Evolutionary conservation across 2,888 invertebrate species (phyloP).

Genomic region (Erannis defoliaria): DNA sequence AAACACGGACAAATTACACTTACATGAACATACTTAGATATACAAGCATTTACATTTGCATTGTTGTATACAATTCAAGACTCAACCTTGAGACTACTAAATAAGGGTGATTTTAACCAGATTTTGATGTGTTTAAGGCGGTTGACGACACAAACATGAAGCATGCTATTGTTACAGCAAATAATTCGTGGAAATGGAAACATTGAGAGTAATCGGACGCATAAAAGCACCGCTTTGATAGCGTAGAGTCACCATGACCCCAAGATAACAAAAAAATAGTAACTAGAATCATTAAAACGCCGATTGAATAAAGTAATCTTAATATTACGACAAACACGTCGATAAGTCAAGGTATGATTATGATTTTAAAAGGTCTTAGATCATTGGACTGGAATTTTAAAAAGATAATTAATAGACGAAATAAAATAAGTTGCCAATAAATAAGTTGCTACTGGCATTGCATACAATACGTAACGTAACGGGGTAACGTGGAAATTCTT

Average conservation of each 20-base stretch:
- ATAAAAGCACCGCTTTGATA: constrained; percentile 71
- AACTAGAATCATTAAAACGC: constrained; percentile 4
- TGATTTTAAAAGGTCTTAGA: background rate
- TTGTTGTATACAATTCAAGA: constrained; percentile 41
- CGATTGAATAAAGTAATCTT: background rate
- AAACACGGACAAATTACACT: constrained; percentile 43
- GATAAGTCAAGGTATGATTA: background rate
- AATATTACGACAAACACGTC: background rate
- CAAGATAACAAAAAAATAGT: constrained; percentile 50
- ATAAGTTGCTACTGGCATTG: too few species aligned
- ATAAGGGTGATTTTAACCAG: constrained; percentile 40
- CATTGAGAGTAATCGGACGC: constrained; percentile 76
- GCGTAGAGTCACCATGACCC: constrained; percentile 57
- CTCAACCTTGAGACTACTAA: constrained; percentile 48
- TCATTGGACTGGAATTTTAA: too few species aligned
- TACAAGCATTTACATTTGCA: constrained; percentile 40
- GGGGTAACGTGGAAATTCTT: too few species aligned
- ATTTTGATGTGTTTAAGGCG: constrained; percentile 41
- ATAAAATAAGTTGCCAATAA: too few species aligned
- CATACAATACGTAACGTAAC: too few species aligned
- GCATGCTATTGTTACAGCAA: constrained; percentile 83
- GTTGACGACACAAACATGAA: constrained; percentile 69
- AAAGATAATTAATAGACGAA: too few species aligned
- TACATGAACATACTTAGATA: constrained; percentile 5
- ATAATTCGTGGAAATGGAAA: constrained; percentile 82